These are phyloP conservation scores for Sebastes iracundus DNA, from an alignment of 2,797 vertebrate genomes.

Conservation along the genomic window DNA sequence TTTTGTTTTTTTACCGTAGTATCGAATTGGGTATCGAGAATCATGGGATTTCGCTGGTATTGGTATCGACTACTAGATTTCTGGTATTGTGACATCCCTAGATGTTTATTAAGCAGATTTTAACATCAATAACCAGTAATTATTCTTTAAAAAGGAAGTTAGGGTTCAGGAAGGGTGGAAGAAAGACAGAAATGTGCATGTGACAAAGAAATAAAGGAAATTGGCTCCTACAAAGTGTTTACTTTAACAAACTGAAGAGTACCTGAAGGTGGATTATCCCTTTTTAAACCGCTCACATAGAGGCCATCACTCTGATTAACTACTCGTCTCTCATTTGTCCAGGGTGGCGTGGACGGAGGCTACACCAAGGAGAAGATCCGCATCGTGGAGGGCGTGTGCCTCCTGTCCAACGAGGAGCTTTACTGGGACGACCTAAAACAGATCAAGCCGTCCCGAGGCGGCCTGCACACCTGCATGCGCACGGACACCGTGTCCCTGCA, in stretches of 20 bases:
- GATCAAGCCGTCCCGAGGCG: slow-evolving; percentile 91
- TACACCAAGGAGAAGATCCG: slow-evolving; percentile 98
- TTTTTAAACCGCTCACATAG: neutral
- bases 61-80: neutral
- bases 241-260: neutral
- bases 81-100: neutral
- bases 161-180: neutral
- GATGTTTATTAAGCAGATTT: neutral
- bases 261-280: slow-evolving; percentile 9
- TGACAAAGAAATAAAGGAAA: neutral
- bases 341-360: slow-evolving; percentile 89
- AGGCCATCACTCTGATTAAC: neutral
- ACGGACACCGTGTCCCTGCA: slow-evolving; percentile 97
- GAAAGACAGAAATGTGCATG: neutral
- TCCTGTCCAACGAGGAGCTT: slow-evolving; percentile 92
- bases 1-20: too few relatives aligned
- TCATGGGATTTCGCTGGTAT: neutral
- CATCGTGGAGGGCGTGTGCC: slow-evolving; percentile 97
- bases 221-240: neutral
- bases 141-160: neutral
- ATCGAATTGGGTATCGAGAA: too few relatives aligned
- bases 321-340: neutral
- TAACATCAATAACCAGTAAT: neutral
- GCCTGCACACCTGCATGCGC: slow-evolving; percentile 96
- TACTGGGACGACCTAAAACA: slow-evolving; percentile 98